Evolutionary conservation across 1,140 invertebrate species (phyloP).

Genomic region (Aricia agestis): DNA sequence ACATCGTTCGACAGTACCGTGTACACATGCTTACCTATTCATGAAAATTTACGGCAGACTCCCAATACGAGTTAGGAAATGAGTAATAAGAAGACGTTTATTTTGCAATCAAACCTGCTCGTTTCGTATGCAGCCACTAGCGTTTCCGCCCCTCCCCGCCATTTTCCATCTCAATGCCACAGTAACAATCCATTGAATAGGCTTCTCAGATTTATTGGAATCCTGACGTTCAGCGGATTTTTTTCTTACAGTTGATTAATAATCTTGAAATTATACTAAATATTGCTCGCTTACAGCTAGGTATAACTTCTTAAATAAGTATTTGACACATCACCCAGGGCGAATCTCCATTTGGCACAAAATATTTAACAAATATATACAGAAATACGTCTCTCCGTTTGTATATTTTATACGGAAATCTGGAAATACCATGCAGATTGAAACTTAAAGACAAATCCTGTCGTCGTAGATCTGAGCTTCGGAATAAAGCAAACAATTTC

Average conservation of each 20-base stretch:
- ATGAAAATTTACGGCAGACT: constrained; percentile 20
- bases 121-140: constrained; percentile 17
- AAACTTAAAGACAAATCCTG: constrained; percentile 8
- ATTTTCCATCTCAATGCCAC: constrained; percentile 12
- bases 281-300: background rate
- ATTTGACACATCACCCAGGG: background rate
- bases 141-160: background rate
- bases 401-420: constrained; percentile 5
- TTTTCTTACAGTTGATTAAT: background rate
- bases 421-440: background rate
- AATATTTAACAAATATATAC: background rate
- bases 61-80: constrained; percentile 16
- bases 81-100: constrained; percentile 18
- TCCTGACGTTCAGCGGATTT: background rate
- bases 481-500: constrained; percentile 6
- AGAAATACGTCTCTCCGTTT: background rate
- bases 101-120: constrained; percentile 18
- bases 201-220: constrained; percentile 19
- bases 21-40: constrained; percentile 30
- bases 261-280: constrained; percentile 3
- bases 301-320: background rate
- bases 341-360: background rate
- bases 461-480: background rate
- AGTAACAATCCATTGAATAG: constrained; percentile 22
- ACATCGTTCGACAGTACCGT: background rate